phyloP scores from a whole-genome alignment of 2,888 invertebrate genomes.

The Phortica magna region DNA sequence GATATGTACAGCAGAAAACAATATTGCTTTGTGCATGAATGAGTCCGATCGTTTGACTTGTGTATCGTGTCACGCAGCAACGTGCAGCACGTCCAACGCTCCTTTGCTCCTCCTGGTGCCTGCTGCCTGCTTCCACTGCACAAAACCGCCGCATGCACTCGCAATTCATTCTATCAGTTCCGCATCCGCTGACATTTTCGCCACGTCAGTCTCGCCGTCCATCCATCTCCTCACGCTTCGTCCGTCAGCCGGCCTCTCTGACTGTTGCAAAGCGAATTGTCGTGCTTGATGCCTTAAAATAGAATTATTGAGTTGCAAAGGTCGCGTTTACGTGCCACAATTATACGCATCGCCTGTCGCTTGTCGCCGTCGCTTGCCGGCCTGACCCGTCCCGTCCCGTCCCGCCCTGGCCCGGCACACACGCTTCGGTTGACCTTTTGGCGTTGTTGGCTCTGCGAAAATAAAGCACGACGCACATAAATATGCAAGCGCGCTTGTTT shows the following conservation, averaged over 20 bases:
- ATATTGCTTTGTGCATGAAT: constrained; percentile 27
- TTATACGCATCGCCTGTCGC: constrained; percentile 19
- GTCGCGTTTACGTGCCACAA: constrained; percentile 31
- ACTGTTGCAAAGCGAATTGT: neutral
- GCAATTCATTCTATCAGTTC: constrained; percentile 19
- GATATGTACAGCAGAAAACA: neutral
- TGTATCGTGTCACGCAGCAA: constrained; percentile 27
- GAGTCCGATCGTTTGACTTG: constrained; percentile 10
- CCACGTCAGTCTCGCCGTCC: neutral
- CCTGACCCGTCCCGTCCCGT: neutral
- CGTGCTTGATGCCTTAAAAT: constrained; percentile 6
- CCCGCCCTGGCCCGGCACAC: neutral
- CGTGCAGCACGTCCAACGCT: neutral
- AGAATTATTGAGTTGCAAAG: constrained; percentile 29
- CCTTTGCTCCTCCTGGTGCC: neutral
- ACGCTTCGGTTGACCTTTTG: neutral
- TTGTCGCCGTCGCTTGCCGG: neutral
- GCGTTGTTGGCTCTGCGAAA: neutral
- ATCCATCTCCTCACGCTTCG: neutral
- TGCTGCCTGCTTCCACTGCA: neutral
- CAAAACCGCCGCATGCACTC: neutral
- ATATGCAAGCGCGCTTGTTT: neutral
- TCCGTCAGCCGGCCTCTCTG: neutral
- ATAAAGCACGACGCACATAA: neutral
- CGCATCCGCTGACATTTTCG: constrained; percentile 13